phyloP scores from a whole-genome alignment of 2,888 invertebrate genomes.

The Synanthedon tipuliformis region DNA sequence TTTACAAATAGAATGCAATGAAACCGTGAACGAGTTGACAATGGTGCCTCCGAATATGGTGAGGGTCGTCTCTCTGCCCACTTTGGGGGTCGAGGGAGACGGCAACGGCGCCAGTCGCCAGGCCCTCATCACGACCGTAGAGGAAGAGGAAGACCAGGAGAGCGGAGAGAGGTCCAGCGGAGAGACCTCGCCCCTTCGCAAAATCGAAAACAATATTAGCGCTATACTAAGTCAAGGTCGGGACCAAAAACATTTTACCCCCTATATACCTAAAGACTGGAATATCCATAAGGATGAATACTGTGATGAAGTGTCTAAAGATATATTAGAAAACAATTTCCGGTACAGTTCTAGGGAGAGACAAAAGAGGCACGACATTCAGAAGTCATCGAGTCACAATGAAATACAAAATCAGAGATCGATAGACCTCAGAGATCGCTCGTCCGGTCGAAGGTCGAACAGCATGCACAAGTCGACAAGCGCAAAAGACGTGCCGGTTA shows the following conservation, averaged over 20 bases:
- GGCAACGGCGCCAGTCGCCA: slow-evolving; percentile 65
- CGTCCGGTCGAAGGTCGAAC: slow-evolving; percentile 61
- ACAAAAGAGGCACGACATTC: slow-evolving; percentile 68
- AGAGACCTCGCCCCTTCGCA: slow-evolving; percentile 75
- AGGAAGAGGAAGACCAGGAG: slow-evolving; percentile 78
- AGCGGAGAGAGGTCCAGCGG: slow-evolving; percentile 71
- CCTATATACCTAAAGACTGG: slow-evolving; percentile 69
- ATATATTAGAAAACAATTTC: slow-evolving; percentile 63
- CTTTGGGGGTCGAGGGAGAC: slow-evolving; percentile 70
- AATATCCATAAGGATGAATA: slow-evolving; percentile 70
- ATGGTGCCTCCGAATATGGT: slow-evolving; percentile 74
- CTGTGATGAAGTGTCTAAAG: slow-evolving; percentile 65
- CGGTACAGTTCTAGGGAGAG: slow-evolving; percentile 67
- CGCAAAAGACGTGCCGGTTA: slow-evolving; percentile 76
- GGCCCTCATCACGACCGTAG: slow-evolving; percentile 77
- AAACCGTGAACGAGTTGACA: slow-evolving; percentile 73
- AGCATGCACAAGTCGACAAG: slow-evolving; percentile 82
- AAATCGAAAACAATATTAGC: slow-evolving; percentile 80
- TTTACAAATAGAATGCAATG: slow-evolving; percentile 60
- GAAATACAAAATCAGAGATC: slow-evolving; percentile 70
- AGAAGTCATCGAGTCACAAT: slow-evolving; percentile 73
- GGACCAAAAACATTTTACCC: slow-evolving; percentile 66
- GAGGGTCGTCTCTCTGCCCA: slow-evolving; percentile 76
- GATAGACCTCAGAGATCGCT: slow-evolving; percentile 61
- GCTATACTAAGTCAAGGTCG: slow-evolving; percentile 73